Base-by-base conservation (phyloP, 2,113 vertebrate species). In the Muntiacus reevesi region DNA sequence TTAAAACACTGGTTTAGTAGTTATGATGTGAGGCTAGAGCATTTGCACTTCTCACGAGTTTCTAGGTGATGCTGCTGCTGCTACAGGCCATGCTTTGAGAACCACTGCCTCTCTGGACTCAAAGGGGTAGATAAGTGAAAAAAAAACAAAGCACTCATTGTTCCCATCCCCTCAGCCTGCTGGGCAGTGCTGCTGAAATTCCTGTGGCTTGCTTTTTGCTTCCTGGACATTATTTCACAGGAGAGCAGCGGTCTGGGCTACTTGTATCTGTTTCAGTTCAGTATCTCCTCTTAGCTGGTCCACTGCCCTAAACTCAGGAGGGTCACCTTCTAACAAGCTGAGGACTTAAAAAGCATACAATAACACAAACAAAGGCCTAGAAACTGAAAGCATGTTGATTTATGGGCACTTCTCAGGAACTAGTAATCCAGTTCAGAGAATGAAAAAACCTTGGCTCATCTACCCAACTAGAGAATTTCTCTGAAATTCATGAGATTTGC, bases 341-440 rank as follows among this genome's bases (percentile, higher is more conserved):
- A 94, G 21, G 94, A 27, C 64, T 52, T 97, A 54, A 47, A 87
- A 89, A 55, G 40, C 36, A 47, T 40, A 74, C 25, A 33, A 25
- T 62, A 87, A 57, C 43, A 12, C 57, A 62, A 94, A 64, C 57
- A 60, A 96, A 91, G 93, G 13, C 64, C 45, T 52, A 57, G 88
- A 93, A 90, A 87, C 40, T 13, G 57, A 96, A 87, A 95, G 74
- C 83, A 25, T 59, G 93, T 86, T 97, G 92, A 87, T 67, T 91
- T 79, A 91, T 54, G 92, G 43, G 28, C 33, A 59, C 90, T 96
- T 96, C 33, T 55, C 52, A 85, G 95, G 54, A 96, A 25, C 36
- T 43, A 57, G 36, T 67, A 96, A 85, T 67, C 76, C 33, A 92
- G 52, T 82, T 94, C 54, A 85, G 94, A 88, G 43, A 33, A 19